Evolutionary conservation across 2,113 vertebrate genomes (phyloP).

Genomic region (Grus americana): DNA sequence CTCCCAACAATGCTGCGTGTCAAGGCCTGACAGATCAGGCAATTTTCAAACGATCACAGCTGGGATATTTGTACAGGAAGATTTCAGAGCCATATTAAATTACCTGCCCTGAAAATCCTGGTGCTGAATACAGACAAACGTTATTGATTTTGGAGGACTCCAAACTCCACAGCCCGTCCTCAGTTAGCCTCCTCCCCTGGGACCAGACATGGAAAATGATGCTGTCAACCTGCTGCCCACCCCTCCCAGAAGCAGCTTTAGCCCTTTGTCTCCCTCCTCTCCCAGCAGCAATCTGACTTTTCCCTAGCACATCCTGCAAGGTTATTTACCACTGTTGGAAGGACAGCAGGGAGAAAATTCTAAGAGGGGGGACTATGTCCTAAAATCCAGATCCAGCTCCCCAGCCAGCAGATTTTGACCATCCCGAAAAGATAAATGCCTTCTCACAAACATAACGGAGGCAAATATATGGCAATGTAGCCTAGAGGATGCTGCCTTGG

Average conservation of each 20-base stretch:
- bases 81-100: slow-evolving; percentile 34
- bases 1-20: neutral
- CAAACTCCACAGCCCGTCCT: neutral
- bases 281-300: neutral
- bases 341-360: neutral
- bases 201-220: slow-evolving; percentile 17
- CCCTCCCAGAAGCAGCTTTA: neutral
- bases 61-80: neutral
- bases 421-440: neutral
- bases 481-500: neutral
- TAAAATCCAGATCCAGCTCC: neutral
- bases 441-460: neutral
- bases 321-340: slow-evolving; percentile 8
- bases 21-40: neutral
- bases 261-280: neutral
- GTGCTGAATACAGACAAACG: neutral
- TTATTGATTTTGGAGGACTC: slow-evolving; percentile 46
- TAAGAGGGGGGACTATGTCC: neutral
- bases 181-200: neutral
- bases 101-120: slow-evolving; percentile 1
- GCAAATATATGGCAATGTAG: neutral
- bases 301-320: neutral
- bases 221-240: neutral
- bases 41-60: neutral
- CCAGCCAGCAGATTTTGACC: neutral